Evolutionary conservation across 2,888 invertebrate genomes (phyloP).

Genomic region (Agrochola litura): DNA sequence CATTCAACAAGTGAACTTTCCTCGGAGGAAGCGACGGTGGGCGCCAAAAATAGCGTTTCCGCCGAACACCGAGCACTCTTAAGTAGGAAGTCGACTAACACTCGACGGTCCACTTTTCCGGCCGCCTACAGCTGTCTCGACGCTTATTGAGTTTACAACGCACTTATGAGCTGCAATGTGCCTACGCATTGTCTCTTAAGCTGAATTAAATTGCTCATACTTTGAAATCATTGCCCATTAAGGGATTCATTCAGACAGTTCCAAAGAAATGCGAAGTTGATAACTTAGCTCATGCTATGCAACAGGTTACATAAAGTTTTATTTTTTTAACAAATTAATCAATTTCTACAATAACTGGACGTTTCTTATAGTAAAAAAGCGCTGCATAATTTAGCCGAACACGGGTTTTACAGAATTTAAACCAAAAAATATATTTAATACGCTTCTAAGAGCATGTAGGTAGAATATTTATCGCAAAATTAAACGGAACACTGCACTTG

Average conservation of each 20-base stretch:
- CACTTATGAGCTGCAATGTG: constrained; percentile 86
- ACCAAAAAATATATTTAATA: constrained; percentile 28
- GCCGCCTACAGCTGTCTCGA: constrained; percentile 88
- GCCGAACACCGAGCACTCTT: constrained; percentile 82
- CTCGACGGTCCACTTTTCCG: constrained; percentile 86
- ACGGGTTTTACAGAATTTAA: constrained; percentile 11
- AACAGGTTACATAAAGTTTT: constrained; percentile 4
- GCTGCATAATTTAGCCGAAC: not conserved
- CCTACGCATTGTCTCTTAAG: constrained; percentile 87
- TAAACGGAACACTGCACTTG: constrained; percentile 68
- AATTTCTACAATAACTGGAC: not conserved
- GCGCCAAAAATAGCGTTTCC: constrained; percentile 90
- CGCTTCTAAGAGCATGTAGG: constrained; percentile 60
- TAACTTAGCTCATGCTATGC: constrained; percentile 12
- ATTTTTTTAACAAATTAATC: not conserved
- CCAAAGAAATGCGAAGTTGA: constrained; percentile 45
- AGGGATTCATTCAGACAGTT: constrained; percentile 71
- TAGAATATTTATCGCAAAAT: constrained; percentile 65
- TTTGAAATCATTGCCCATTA: constrained; percentile 81
- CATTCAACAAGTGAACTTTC: constrained; percentile 85
- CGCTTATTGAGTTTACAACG: constrained; percentile 89
- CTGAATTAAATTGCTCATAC: constrained; percentile 88
- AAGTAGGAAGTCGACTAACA: constrained; percentile 89
- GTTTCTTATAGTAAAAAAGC: not conserved
- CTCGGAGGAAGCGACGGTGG: constrained; percentile 88